A percentile compares a stretch with the other conserved stretches of the same genome.
Conservation (phyloP, 2,113 vertebrate genomes). For the Eclectus roratus region DNA sequence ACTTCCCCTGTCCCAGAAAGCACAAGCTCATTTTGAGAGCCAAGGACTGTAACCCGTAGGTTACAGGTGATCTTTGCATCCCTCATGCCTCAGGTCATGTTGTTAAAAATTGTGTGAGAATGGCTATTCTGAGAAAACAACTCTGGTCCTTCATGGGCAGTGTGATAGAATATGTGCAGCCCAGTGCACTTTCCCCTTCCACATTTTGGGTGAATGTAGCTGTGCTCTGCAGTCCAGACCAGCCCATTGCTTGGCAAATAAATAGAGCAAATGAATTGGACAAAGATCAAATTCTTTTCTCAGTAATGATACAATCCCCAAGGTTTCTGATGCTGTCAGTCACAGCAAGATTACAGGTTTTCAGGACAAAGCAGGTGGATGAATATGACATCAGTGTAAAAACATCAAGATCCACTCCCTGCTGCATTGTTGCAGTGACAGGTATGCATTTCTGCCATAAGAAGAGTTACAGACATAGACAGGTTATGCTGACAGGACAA, state of each 20-base stretch:
- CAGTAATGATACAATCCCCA: not conserved
- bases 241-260: not conserved
- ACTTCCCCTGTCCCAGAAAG: not conserved
- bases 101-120: not conserved
- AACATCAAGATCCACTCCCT: not conserved
- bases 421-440: not conserved
- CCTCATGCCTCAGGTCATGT: not conserved
- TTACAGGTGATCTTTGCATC: not conserved
- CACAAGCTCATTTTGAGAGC: not conserved
- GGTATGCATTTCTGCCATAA: not conserved
- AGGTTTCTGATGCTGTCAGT: slow-evolving; percentile 14
- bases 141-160: not conserved
- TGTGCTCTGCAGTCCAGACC: not conserved
- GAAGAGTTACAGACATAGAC: not conserved
- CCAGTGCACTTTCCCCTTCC: not conserved
- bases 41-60: not conserved
- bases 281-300: not conserved
- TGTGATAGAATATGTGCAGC: not conserved
- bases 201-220: not conserved
- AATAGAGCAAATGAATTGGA: not conserved
- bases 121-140: not conserved
- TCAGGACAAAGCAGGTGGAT: not conserved
- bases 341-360: slow-evolving; percentile 39
- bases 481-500: not conserved
- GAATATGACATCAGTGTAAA: not conserved